Evolutionary conservation across 1,140 invertebrate species (phyloP).

Genomic region (Popillia japonica): DNA sequence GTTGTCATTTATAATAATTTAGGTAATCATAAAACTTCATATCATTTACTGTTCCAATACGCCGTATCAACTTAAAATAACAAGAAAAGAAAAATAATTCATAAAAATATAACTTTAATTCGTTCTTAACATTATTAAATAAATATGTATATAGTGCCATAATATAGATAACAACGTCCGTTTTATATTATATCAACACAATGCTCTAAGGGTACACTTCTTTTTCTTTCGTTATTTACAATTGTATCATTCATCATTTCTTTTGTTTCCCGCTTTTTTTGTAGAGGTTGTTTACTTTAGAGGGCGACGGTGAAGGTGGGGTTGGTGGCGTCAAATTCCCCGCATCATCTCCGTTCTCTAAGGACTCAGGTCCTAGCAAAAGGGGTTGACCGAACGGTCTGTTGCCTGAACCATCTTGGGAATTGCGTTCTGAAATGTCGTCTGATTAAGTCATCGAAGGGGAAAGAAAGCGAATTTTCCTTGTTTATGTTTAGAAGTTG

Average conservation of each 20-base stretch:
- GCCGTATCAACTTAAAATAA: background rate
- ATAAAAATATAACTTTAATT: slow-evolving; percentile 37
- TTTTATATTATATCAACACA: background rate
- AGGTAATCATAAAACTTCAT: background rate
- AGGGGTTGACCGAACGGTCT: slow-evolving; percentile 79
- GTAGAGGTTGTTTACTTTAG: slow-evolving; percentile 47
- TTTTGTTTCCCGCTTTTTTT: slow-evolving; percentile 53
- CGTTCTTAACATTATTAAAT: slow-evolving; percentile 27
- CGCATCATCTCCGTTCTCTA: slow-evolving; percentile 64
- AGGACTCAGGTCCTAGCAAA: slow-evolving; percentile 62
- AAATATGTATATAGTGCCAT: background rate
- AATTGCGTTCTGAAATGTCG: slow-evolving; percentile 57
- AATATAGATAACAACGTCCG: background rate
- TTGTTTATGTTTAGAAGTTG: background rate
- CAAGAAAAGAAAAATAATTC: background rate
- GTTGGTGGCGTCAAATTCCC: slow-evolving; percentile 60
- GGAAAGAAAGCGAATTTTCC: background rate
- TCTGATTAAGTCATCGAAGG: background rate
- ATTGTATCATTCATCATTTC: slow-evolving; percentile 46
- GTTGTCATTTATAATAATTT: no score
- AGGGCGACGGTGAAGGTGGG: slow-evolving; percentile 57
- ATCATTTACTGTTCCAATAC: background rate
- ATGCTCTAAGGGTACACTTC: background rate
- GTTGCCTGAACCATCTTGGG: slow-evolving; percentile 69
- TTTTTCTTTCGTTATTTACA: no score